These are phyloP conservation scores for Seriola aureovittata DNA, from an alignment of 2,113 vertebrate species.

Conservation along the genomic window DNA sequence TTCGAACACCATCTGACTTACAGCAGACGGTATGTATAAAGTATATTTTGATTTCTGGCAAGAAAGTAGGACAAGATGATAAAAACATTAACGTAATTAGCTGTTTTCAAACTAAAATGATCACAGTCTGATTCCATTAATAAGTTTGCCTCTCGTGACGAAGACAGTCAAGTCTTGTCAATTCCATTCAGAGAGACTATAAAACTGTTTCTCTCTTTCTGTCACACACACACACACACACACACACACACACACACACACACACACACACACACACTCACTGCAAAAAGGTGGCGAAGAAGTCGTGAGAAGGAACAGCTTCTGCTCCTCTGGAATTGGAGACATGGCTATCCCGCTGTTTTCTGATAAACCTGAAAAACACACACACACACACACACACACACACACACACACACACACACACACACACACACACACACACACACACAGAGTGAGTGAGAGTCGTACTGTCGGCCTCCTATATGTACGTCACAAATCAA, in stretches of 20 bases:
- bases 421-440: slow-evolving; percentile 39
- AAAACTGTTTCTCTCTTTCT: neutral
- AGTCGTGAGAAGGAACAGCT: slow-evolving; percentile 88
- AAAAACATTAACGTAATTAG: no score
- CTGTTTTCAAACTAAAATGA: no score
- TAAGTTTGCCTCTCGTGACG: no score
- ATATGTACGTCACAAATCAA: neutral
- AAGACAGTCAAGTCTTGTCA: no score
- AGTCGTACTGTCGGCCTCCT: neutral
- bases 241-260: neutral
- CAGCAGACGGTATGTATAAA: no score
- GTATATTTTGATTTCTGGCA: no score
- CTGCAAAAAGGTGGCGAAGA: slow-evolving; percentile 89
- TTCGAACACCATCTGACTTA: neutral
- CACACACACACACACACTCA: slow-evolving; percentile 75
- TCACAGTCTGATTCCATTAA: no score
- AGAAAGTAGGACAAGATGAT: no score
- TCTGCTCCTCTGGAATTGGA: slow-evolving; percentile 86
- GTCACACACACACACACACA: no score
- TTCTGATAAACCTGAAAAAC: slow-evolving; percentile 85
- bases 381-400: slow-evolving; percentile 38
- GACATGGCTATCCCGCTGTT: slow-evolving; percentile 84
- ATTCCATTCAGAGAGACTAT: no score
- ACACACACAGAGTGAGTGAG: neutral
- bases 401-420: slow-evolving; percentile 43